A percentile compares a stretch with the other conserved stretches of the same genome.
Conservation (phyloP, 2,888 invertebrate genomes). For the Catocala fraxini region DNA sequence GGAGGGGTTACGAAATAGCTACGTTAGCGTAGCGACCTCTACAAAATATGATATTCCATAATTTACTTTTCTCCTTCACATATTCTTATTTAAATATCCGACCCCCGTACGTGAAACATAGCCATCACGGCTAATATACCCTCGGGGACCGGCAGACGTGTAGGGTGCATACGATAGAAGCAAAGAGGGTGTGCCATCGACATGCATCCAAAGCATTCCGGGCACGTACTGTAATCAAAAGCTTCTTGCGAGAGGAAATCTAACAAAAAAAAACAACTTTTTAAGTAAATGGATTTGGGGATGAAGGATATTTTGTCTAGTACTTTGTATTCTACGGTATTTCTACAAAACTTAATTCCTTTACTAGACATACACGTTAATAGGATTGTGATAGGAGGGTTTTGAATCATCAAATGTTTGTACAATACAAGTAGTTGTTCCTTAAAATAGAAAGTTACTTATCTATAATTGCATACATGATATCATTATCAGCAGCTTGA, state of each 20-base stretch:
- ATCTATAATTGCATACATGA: no score
- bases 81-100: conserved; percentile 15
- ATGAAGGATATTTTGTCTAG: neutral
- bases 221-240: conserved; percentile 21
- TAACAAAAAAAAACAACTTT: neutral
- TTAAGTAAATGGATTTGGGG: neutral
- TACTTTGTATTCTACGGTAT: neutral
- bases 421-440: no score
- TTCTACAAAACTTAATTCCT: no score
- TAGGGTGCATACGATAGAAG: conserved; percentile 4
- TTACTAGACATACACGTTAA: no score
- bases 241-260: conserved; percentile 4
- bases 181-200: neutral
- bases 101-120: conserved; percentile 17
- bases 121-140: conserved; percentile 23
- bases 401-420: no score
- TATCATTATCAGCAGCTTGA: no score
- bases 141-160: conserved; percentile 12
- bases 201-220: conserved; percentile 2
- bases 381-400: no score
- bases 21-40: neutral
- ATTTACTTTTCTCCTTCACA: neutral
- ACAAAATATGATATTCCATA: neutral
- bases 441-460: no score
- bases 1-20: no score